These are phyloP conservation scores for Drosophila barbarae DNA, from an alignment of 2,888 invertebrate genomes.

Conservation along the genomic window DNA sequence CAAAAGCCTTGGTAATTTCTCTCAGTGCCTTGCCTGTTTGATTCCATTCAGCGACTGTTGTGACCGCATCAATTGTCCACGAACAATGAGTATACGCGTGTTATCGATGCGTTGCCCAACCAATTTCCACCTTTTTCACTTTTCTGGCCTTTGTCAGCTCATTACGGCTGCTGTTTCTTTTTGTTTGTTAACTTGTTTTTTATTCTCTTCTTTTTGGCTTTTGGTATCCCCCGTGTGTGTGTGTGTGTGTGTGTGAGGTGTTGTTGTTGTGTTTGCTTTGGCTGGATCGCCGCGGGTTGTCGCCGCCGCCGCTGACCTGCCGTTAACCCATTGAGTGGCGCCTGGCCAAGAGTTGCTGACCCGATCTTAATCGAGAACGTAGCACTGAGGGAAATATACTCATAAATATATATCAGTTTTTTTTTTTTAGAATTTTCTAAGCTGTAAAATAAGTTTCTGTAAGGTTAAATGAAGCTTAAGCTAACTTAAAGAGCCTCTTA, in stretches of 20 bases:
- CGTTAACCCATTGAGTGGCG: conserved; percentile 43
- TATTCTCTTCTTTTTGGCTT: conserved; percentile 16
- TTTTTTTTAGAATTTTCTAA: too few species aligned
- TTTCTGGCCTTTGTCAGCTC: conserved; percentile 55
- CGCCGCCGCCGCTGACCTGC: conserved; percentile 25
- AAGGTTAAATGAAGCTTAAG: background rate
- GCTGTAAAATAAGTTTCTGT: too few species aligned
- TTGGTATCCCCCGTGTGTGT: conserved; percentile 3
- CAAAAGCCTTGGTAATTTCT: background rate
- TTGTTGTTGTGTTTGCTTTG: conserved; percentile 31
- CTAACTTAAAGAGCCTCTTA: too few species aligned
- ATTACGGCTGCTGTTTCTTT: conserved; percentile 44
- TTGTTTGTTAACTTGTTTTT: conserved; percentile 19
- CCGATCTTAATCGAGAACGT: conserved; percentile 17
- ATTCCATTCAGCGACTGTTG: conserved; percentile 18
- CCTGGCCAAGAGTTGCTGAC: conserved; percentile 38
- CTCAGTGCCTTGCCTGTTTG: background rate
- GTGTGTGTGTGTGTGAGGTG: background rate
- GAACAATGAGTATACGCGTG: conserved; percentile 26
- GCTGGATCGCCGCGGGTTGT: conserved; percentile 56
- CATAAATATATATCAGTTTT: too few species aligned
- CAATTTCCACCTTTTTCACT: conserved; percentile 35
- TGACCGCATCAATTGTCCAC: conserved; percentile 26
- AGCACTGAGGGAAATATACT: background rate
- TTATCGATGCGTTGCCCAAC: conserved; percentile 24